Percentiles rank a stretch among this genome's conserved stretches.
Evolutionary conservation across 2,797 vertebrate genomes (phyloP).

Genomic region (Oophaga sylvatica): DNA sequence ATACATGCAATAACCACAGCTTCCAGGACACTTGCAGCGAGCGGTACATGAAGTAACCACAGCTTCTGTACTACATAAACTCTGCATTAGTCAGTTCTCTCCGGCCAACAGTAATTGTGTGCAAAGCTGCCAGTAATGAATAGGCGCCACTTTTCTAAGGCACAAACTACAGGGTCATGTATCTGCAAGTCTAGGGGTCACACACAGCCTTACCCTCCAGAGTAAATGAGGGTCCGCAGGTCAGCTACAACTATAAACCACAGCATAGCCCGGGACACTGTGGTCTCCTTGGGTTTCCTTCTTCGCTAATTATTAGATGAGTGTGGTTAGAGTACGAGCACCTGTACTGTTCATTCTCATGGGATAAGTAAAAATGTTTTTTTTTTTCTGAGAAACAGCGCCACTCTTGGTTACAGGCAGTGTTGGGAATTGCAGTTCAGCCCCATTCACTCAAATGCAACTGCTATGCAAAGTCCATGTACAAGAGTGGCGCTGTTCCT

Average conservation of each 20-base stretch:
- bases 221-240: neutral
- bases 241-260: neutral
- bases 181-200: conserved; percentile 17
- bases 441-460: no score
- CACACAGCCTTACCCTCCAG: neutral
- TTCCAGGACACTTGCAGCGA: conserved; percentile 59
- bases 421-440: neutral
- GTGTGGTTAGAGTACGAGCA: neutral
- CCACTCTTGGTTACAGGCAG: neutral
- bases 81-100: conserved; percentile 56
- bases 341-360: neutral
- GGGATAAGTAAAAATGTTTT: neutral
- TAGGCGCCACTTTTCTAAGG: conserved; percentile 37
- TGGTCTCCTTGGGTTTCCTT: neutral
- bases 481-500: neutral
- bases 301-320: neutral
- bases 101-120: conserved; percentile 33
- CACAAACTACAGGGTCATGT: conserved; percentile 3
- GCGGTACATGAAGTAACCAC: conserved; percentile 57
- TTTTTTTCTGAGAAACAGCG: neutral
- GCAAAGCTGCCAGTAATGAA: conserved; percentile 54
- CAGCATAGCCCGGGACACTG: neutral
- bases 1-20: conserved; percentile 53
- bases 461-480: neutral
- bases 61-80: conserved; percentile 61